These are phyloP conservation scores for Sebastolobus altivelis DNA, from an alignment of 2,797 vertebrate species.

Conservation along the genomic window DNA sequence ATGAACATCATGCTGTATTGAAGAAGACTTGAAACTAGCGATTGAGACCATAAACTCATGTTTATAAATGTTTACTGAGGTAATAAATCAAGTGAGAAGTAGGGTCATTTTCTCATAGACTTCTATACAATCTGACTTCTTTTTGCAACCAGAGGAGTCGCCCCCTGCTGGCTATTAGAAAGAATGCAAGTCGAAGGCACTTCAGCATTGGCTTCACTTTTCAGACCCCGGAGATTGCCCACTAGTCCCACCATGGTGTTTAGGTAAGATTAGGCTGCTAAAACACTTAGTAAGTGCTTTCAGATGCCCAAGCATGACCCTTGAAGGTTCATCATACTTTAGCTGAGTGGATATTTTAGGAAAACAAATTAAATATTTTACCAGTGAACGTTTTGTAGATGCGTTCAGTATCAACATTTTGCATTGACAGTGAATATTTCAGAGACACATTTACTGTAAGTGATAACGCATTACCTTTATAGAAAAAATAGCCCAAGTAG, in stretches of 20 bases:
- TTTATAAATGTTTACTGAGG: background rate
- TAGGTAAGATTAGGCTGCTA: background rate
- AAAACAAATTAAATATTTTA: background rate
- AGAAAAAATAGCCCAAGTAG: background rate
- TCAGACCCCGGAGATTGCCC: background rate
- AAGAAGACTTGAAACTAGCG: background rate
- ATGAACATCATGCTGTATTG: background rate
- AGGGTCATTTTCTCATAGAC: too few species aligned
- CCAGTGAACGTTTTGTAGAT: background rate
- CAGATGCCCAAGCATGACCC: background rate
- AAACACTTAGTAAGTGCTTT: background rate
- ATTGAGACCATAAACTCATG: rapidly evolving
- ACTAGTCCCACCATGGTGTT: background rate
- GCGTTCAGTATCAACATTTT: background rate
- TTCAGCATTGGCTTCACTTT: background rate
- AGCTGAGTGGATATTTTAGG: background rate
- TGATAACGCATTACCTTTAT: background rate
- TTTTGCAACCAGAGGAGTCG: too few species aligned
- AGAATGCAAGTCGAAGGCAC: background rate
- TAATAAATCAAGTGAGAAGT: too few species aligned
- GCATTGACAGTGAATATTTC: background rate
- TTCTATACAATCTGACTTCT: too few species aligned
- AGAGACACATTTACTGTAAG: background rate
- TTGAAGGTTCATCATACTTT: background rate
- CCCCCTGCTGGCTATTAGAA: background rate